Conservation (phyloP, 2,888 invertebrate genomes). For the Oconnorella tubifera region DNA sequence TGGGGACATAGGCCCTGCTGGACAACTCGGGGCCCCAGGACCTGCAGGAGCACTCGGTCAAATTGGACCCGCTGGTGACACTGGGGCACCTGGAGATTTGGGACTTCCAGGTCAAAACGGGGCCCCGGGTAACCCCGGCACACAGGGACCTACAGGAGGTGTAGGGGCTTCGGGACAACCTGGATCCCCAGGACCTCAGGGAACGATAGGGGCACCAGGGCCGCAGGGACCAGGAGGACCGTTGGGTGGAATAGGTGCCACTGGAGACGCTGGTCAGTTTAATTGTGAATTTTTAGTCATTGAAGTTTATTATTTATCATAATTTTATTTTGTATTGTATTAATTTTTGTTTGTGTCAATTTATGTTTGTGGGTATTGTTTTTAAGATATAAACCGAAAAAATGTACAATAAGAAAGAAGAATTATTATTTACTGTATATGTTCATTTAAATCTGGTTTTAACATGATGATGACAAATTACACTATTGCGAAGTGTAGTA, state of each 20-base stretch:
- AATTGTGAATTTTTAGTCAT: too few relatives aligned
- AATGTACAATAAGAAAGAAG: too few relatives aligned
- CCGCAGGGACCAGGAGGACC: constrained; percentile 3
- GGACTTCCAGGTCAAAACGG: constrained; percentile 7
- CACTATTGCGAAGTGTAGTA: too few relatives aligned
- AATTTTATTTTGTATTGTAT: too few relatives aligned
- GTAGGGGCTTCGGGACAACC: constrained; percentile 16
- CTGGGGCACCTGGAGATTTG: constrained; percentile 5
- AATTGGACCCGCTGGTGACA: constrained; percentile 1
- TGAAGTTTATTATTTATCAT: too few relatives aligned
- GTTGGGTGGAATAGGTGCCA: background rate
- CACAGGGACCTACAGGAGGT: constrained; percentile 15
- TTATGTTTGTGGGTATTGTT: too few relatives aligned
- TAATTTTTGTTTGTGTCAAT: too few relatives aligned
- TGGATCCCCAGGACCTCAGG: constrained; percentile 18
- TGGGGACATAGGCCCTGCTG: constrained; percentile 1
- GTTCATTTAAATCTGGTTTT: too few relatives aligned
- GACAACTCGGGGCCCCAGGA: background rate
- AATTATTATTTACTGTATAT: too few relatives aligned
- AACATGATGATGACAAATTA: too few relatives aligned
- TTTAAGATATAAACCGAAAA: too few relatives aligned
- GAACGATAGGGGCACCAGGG: constrained; percentile 9
- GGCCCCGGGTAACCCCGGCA: constrained; percentile 13
- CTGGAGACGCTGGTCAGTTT: constrained; percentile 4
- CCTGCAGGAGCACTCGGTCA: too few relatives aligned